Evolutionary conservation across 2,113 vertebrate species (phyloP).

Genomic region (Pteruthius melanotis): DNA sequence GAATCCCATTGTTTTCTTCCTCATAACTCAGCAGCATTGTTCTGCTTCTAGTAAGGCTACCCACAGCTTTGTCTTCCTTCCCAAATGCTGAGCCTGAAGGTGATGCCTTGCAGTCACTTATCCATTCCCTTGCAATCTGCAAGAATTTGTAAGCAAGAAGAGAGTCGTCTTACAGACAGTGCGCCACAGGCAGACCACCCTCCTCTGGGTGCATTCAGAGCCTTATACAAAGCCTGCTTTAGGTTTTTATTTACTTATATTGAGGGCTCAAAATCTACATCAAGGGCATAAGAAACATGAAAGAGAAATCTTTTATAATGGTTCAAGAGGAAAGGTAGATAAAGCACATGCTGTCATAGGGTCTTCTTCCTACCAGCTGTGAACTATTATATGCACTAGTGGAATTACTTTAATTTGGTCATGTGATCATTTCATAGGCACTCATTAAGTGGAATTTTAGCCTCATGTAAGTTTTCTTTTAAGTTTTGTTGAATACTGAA

Average conservation of each 20-base stretch:
- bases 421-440: not conserved
- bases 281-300: not conserved
- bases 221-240: not conserved
- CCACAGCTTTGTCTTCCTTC: not conserved
- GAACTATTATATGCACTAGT: rapidly evolving
- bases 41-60: not conserved
- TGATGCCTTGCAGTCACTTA: not conserved
- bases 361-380: not conserved
- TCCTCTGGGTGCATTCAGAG: not conserved
- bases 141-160: not conserved
- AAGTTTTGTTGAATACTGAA: not conserved
- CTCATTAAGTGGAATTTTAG: not conserved
- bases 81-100: not conserved
- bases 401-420: not conserved
- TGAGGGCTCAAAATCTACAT: not conserved
- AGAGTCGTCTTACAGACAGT: not conserved
- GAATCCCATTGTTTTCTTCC: not conserved
- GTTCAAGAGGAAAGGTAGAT: not conserved
- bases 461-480: not conserved
- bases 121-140: not conserved
- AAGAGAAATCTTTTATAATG: not conserved
- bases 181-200: rapidly evolving
- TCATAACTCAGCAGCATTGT: not conserved
- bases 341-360: not conserved
- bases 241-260: not conserved